A percentile compares a stretch with the other conserved stretches of the same genome.
These are phyloP conservation scores for Drosophila parvula DNA, from an alignment of 1,140 invertebrate genomes.

Conservation along the genomic window DNA sequence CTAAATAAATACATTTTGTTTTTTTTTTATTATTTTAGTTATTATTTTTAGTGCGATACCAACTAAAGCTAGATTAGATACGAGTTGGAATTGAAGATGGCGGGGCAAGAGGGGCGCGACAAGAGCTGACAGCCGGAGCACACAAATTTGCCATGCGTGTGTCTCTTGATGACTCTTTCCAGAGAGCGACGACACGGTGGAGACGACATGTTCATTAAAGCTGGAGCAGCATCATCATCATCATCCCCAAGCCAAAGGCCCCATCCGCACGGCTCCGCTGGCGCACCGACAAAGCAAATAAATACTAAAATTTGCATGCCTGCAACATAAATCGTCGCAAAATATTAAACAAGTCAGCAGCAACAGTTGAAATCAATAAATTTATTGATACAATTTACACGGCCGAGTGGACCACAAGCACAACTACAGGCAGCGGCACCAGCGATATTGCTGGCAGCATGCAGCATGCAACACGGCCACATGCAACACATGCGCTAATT, in stretches of 20 bases:
- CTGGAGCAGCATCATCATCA: conserved; percentile 32
- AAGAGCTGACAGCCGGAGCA: conserved; percentile 38
- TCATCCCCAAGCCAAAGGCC: conserved; percentile 5
- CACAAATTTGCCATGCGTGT: conserved; percentile 59
- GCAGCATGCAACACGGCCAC: conserved; percentile 58
- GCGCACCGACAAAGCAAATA: conserved; percentile 61
- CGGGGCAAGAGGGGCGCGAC: not conserved
- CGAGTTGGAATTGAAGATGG: not conserved
- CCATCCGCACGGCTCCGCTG: conserved; percentile 16
- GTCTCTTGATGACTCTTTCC: conserved; percentile 68
- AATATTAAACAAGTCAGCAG: conserved; percentile 82
- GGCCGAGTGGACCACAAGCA: conserved; percentile 43
- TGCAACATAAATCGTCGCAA: conserved; percentile 78
- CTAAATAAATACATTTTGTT: too few relatives aligned
- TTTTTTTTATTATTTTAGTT: too few relatives aligned
- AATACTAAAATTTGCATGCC: conserved; percentile 79
- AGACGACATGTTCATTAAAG: conserved; percentile 77
- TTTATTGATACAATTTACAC: conserved; percentile 81
- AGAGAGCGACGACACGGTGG: conserved; percentile 41
- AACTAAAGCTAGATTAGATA: conserved; percentile 6
- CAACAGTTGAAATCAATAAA: conserved; percentile 83
- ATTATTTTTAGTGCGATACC: conserved; percentile 7
- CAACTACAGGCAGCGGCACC: conserved; percentile 12
- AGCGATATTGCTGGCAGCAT: conserved; percentile 38
- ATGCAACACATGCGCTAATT: conserved; percentile 69